Conservation (phyloP, 2,888 invertebrate species). For the Oxycera nigricornis region DNA sequence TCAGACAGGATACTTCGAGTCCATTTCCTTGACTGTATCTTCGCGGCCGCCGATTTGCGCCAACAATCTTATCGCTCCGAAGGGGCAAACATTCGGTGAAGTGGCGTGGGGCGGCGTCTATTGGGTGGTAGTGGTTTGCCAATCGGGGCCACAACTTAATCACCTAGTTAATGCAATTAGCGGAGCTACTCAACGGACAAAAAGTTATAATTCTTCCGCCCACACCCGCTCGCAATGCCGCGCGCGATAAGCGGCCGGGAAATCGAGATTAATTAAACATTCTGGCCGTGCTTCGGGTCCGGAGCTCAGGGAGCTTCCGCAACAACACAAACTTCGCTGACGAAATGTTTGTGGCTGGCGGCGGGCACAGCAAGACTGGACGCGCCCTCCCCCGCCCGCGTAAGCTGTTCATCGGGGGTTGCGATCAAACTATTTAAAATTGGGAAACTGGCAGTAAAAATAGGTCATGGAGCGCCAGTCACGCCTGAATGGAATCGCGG, state of each 20-base stretch:
- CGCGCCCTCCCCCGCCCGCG: not conserved
- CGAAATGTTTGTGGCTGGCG: not conserved
- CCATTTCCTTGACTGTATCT: too few species aligned
- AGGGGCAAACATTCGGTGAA: not conserved
- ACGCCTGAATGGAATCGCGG: too few species aligned
- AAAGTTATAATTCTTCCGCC: not conserved
- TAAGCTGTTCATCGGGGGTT: not conserved
- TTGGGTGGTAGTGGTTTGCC: not conserved
- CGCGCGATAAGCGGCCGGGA: not conserved
- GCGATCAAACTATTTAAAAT: not conserved
- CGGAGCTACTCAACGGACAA: not conserved
- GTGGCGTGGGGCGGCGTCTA: not conserved
- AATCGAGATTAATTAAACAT: conserved; percentile 23
- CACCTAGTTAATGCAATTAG: not conserved
- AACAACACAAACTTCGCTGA: not conserved
- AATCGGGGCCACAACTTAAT: not conserved
- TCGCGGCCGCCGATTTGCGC: not conserved
- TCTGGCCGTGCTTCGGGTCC: not conserved
- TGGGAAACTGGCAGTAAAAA: conserved; percentile 13
- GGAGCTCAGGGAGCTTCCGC: not conserved
- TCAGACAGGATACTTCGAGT: too few species aligned
- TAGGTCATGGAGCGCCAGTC: not conserved
- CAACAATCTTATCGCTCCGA: not conserved
- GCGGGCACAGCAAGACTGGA: not conserved
- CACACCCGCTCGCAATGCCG: not conserved